A percentile compares a stretch with the other conserved stretches of the same genome.
Conservation (phyloP, 1,140 invertebrate genomes). For the Apis cerana region DNA sequence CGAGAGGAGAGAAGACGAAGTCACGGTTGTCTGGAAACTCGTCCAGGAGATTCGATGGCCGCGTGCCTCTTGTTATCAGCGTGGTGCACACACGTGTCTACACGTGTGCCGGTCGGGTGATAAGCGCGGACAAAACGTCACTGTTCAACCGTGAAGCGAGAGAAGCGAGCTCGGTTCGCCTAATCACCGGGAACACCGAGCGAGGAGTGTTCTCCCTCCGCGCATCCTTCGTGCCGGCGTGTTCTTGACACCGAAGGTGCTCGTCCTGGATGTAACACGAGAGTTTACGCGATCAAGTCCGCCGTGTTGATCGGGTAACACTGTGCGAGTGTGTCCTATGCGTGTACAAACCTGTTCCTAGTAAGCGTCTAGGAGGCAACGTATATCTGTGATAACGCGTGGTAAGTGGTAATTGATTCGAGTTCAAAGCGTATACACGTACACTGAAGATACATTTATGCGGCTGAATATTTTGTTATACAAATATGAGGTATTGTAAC, state of each 20-base stretch:
- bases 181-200: conserved; percentile 46
- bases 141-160: conserved; percentile 36
- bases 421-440: too few relatives aligned
- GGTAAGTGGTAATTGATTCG: too few relatives aligned
- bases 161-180: conserved; percentile 33
- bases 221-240: neutral
- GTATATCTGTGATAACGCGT: too few relatives aligned
- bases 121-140: conserved; percentile 61
- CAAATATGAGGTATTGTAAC: too few relatives aligned
- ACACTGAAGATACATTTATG: too few relatives aligned
- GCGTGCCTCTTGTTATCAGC: conserved; percentile 51
- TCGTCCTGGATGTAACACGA: conserved; percentile 4
- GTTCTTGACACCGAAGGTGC: conserved; percentile 26
- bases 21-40: conserved; percentile 8
- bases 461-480: too few relatives aligned
- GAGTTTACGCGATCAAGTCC: neutral
- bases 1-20: neutral
- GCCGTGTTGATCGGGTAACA: neutral
- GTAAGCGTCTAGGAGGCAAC: too few relatives aligned
- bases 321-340: neutral
- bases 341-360: too few relatives aligned
- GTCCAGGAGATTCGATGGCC: conserved; percentile 38
- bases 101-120: conserved; percentile 51
- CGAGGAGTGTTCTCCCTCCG: conserved; percentile 10
- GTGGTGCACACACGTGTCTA: conserved; percentile 59